A percentile compares a stretch with the other conserved stretches of the same genome.
These are phyloP conservation scores for Drosophila biarmipes DNA, from an alignment of 1,140 invertebrate species.

Conservation along the genomic window DNA sequence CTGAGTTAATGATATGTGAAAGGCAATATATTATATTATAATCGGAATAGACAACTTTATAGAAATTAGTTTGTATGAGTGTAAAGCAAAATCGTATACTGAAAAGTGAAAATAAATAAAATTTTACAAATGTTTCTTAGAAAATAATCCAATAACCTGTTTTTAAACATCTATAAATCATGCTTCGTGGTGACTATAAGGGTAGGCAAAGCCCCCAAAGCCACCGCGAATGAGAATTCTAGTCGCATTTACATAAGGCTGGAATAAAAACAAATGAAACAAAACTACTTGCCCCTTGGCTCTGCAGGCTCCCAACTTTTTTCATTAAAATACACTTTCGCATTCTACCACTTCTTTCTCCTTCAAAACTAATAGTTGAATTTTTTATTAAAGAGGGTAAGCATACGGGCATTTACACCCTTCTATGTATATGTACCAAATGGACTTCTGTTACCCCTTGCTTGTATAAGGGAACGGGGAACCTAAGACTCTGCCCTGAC, in stretches of 20 bases:
- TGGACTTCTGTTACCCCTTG: constrained; percentile 25
- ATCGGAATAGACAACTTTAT: constrained; percentile 51
- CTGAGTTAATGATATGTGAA: constrained; percentile 37
- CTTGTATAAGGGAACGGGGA: neutral
- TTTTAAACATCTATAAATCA: too few species aligned
- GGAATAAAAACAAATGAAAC: constrained; percentile 2
- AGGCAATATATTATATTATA: constrained; percentile 48
- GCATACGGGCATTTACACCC: constrained; percentile 13
- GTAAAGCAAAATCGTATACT: constrained; percentile 46
- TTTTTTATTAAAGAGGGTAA: constrained; percentile 41
- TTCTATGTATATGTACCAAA: constrained; percentile 1
- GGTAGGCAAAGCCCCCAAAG: neutral
- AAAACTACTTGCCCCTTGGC: constrained; percentile 9
- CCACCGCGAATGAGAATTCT: neutral
- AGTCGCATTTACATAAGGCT: neutral
- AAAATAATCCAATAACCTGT: constrained; percentile 15
- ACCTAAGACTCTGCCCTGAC: neutral
- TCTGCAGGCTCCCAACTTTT: constrained; percentile 26
- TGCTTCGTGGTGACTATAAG: too few species aligned
- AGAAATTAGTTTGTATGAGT: constrained; percentile 47
- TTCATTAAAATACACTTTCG: constrained; percentile 29
- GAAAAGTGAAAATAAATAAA: constrained; percentile 37
- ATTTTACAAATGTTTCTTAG: constrained; percentile 57
- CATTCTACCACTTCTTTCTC: constrained; percentile 22
- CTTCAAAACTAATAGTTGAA: constrained; percentile 38